These are phyloP conservation scores for Emydoidea blandingii DNA, from an alignment of 2,797 vertebrate species.

Conservation along the genomic window DNA sequence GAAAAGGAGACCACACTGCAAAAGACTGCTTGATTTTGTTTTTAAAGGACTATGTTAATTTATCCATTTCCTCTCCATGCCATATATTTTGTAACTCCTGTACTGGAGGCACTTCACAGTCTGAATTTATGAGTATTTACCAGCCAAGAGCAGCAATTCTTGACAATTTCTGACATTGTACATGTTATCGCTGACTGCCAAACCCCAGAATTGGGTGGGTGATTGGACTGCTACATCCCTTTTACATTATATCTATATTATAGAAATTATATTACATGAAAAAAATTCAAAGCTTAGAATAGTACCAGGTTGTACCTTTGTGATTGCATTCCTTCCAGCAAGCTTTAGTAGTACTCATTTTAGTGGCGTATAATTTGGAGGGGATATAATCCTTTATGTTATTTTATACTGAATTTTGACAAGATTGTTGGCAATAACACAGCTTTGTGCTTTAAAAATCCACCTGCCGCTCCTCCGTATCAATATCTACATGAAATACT, in stretches of 20 bases:
- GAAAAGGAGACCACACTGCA: neutral
- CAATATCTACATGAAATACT: neutral
- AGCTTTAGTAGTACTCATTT: neutral
- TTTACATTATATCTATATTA: neutral
- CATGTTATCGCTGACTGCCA: neutral
- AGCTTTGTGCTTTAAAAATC: neutral
- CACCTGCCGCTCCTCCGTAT: neutral
- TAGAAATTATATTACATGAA: neutral
- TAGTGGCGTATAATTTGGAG: rapidly evolving
- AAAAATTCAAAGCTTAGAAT: neutral
- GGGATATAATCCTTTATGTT: neutral
- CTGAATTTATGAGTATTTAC: neutral
- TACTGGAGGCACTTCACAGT: neutral
- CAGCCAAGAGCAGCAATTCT: neutral
- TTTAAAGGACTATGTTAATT: neutral
- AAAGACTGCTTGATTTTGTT: neutral
- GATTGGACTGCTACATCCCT: rapidly evolving
- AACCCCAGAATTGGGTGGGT: rapidly evolving
- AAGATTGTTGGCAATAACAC: neutral
- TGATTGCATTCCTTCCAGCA: neutral
- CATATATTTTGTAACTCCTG: neutral
- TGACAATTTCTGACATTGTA: neutral
- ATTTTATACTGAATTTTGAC: neutral
- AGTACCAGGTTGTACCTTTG: neutral
- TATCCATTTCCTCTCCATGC: neutral